Evolutionary conservation across 2,113 vertebrate genomes (phyloP).

Genomic region (Sebastes schlegelii): DNA sequence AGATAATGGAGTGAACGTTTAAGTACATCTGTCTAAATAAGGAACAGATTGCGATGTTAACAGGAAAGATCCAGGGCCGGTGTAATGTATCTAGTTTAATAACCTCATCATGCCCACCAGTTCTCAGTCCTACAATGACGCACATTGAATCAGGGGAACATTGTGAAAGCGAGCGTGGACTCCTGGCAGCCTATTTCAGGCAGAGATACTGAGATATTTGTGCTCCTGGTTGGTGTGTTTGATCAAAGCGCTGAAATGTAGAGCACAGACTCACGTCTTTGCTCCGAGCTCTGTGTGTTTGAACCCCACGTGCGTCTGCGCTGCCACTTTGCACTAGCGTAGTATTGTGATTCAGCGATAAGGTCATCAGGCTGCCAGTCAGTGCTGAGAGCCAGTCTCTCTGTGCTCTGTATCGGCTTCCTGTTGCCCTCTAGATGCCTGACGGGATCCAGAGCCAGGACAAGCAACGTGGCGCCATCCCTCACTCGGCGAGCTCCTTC

Average conservation of each 20-base stretch:
- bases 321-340: conserved; percentile 40
- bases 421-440: conserved; percentile 45
- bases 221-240: conserved; percentile 44
- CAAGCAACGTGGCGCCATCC: conserved; percentile 11
- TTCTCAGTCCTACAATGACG: conserved; percentile 32
- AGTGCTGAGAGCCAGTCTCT: conserved; percentile 33
- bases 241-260: conserved; percentile 63
- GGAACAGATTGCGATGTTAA: conserved; percentile 4
- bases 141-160: conserved; percentile 47
- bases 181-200: conserved; percentile 42
- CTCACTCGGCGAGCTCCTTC: conserved; percentile 20
- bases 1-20: conserved; percentile 36
- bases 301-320: conserved; percentile 6
- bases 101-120: conserved; percentile 25
- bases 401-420: conserved; percentile 28
- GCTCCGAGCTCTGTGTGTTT: conserved; percentile 53
- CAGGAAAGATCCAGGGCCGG: conserved; percentile 20
- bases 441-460: conserved; percentile 47
- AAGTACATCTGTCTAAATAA: conserved; percentile 27
- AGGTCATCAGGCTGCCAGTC: conserved; percentile 64
- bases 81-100: conserved; percentile 37
- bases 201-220: conserved; percentile 55
- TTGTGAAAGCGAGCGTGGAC: conserved; percentile 34
- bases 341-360: conserved; percentile 64
- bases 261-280: conserved; percentile 37